Percentiles rank a stretch among this genome's conserved stretches.
These are phyloP conservation scores for Hydrozoanthus tunicans DNA, from an alignment of 64 coral and sea anemone species.

Conservation along the genomic window DNA sequence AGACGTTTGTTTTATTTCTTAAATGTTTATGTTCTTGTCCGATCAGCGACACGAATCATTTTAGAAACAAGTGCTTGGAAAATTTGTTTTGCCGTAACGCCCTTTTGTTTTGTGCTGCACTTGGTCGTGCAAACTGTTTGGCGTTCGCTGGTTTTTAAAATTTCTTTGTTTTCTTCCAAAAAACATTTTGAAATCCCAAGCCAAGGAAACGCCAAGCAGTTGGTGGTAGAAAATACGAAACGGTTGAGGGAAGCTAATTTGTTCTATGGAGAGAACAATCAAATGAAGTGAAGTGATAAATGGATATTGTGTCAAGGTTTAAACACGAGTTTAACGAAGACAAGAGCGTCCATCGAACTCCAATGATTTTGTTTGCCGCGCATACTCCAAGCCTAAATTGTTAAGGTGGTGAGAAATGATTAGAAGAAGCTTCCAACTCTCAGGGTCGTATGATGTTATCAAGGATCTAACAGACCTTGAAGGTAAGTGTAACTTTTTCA, in stretches of 20 bases:
- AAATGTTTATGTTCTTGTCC: neutral
- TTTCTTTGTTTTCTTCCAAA: conserved; percentile 16
- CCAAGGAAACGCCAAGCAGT: neutral
- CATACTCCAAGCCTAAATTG: neutral
- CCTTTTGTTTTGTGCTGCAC: neutral
- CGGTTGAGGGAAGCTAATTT: neutral
- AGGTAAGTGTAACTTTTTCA: conserved; percentile 56
- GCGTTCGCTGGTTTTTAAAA: neutral
- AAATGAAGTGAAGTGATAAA: conserved; percentile 13
- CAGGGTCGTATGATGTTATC: conserved; percentile 98
- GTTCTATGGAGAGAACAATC: neutral
- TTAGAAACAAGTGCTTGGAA: neutral
- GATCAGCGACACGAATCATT: neutral
- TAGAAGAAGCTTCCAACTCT: conserved; percentile 96
- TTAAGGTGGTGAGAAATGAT: conserved; percentile 69
- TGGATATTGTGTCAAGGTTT: neutral
- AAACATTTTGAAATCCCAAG: neutral
- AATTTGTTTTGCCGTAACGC: neutral
- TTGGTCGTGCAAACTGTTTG: neutral
- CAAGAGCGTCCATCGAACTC: neutral
- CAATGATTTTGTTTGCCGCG: neutral
- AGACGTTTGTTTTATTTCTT: neutral
- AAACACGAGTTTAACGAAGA: neutral
- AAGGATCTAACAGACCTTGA: conserved; percentile 84
- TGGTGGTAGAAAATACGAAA: conserved; percentile 11